Evolutionary conservation across 2,888 invertebrate genomes (phyloP).

Genomic region (Didymodactylos carnosus): DNA sequence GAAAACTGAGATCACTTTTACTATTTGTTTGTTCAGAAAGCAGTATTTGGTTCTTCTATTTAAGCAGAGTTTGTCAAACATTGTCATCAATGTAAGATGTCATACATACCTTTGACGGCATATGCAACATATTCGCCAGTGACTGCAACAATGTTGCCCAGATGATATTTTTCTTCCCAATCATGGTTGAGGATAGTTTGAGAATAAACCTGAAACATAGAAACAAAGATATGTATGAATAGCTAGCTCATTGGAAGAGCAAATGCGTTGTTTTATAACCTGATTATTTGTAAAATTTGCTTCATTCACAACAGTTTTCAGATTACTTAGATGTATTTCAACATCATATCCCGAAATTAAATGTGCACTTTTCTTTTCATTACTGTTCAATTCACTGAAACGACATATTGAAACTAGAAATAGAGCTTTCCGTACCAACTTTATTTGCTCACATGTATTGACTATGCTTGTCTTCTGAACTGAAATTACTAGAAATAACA

Average conservation of each 20-base stretch:
- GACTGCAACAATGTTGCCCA: neutral
- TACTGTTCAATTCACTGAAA: neutral
- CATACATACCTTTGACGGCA: neutral
- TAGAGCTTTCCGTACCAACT: too few species aligned
- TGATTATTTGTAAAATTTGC: neutral
- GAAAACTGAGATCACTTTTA: too few species aligned
- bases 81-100: neutral
- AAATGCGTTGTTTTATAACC: too few species aligned
- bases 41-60: too few species aligned
- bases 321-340: neutral
- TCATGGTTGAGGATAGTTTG: neutral
- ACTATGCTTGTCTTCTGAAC: neutral
- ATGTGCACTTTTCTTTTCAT: neutral
- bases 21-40: too few species aligned
- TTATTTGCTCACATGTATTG: neutral
- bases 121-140: neutral
- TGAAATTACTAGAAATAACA: neutral
- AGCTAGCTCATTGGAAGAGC: too few species aligned
- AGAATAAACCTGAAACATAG: neutral
- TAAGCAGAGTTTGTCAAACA: neutral
- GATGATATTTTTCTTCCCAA: neutral
- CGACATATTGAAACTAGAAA: neutral
- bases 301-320: neutral
- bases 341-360: neutral
- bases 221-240: too few species aligned